phyloP scores from a whole-genome alignment of 2,797 vertebrate species.

The Nothura maculosa region DNA sequence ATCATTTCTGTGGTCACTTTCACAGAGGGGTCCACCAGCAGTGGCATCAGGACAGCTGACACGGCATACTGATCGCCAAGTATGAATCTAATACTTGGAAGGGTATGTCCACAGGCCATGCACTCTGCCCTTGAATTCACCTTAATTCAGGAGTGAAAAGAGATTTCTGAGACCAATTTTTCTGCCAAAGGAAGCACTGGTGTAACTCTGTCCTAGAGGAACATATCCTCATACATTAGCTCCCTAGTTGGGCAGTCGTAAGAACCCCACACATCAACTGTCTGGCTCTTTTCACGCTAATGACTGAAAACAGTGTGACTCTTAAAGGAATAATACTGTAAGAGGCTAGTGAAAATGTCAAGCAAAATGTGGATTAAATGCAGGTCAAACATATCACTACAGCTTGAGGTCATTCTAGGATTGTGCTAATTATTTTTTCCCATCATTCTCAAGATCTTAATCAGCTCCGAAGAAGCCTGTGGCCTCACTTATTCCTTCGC shows the following conservation, averaged over 20 bases:
- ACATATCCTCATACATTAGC: not conserved
- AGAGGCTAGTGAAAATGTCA: not conserved
- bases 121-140: not conserved
- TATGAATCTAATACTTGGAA: not conserved
- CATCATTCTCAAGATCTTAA: not conserved
- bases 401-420: not conserved
- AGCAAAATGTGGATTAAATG: slow-evolving; percentile 6
- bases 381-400: not conserved
- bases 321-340: not conserved
- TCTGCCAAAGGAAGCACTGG: not conserved
- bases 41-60: not conserved
- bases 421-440: slow-evolving; percentile 28
- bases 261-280: not conserved
- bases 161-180: not conserved
- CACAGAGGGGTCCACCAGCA: not conserved
- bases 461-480: not conserved
- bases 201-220: not conserved
- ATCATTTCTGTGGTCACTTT: not conserved
- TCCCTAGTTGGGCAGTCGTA: not conserved
- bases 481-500: not conserved
- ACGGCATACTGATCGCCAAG: accelerated
- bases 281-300: not conserved
- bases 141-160: not conserved
- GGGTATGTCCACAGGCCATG: not conserved
- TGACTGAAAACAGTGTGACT: not conserved